Evolutionary conservation across 2,113 vertebrate genomes (phyloP).

Genomic region (Channa maculata): DNA sequence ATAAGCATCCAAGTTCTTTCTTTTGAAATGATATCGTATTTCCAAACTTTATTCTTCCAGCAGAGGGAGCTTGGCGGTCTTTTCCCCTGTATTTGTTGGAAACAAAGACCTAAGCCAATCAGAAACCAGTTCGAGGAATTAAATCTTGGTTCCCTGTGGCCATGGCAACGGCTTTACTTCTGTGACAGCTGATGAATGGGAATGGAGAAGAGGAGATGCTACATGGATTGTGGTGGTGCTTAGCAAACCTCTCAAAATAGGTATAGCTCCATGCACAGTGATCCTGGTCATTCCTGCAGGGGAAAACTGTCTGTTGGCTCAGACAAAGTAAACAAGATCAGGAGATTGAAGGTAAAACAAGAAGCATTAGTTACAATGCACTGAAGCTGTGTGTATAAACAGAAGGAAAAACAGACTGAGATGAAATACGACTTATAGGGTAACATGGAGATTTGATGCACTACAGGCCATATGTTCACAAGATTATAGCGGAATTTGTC

Average conservation of each 20-base stretch:
- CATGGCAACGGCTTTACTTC: slow-evolving; percentile 82
- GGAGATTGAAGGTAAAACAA: not conserved
- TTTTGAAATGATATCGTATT: not conserved
- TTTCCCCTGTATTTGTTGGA: slow-evolving; percentile 12
- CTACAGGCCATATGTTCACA: not conserved
- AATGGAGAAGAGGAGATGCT: slow-evolving; percentile 64
- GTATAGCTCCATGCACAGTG: not conserved
- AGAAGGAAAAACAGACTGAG: not conserved
- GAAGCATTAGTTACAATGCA: not conserved
- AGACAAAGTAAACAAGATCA: slow-evolving; percentile 1
- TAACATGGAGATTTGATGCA: slow-evolving; percentile 13
- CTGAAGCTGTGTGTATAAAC: slow-evolving; percentile 4
- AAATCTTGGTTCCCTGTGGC: slow-evolving; percentile 71
- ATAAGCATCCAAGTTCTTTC: too few species aligned
- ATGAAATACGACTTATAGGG: slow-evolving; percentile 16
- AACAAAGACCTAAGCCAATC: slow-evolving; percentile 62
- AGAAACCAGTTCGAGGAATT: slow-evolving; percentile 69
- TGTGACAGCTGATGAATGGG: slow-evolving; percentile 71
- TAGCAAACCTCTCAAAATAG: slow-evolving; percentile 35
- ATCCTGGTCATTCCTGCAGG: not conserved
- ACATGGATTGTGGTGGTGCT: slow-evolving; percentile 16
- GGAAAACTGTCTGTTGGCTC: not conserved
- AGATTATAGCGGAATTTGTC: not conserved
- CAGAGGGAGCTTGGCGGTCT: slow-evolving; percentile 58
- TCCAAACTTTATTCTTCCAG: slow-evolving; percentile 44